Evolutionary conservation across 2,888 invertebrate species (phyloP).

Genomic region (Alcis repandata): DNA sequence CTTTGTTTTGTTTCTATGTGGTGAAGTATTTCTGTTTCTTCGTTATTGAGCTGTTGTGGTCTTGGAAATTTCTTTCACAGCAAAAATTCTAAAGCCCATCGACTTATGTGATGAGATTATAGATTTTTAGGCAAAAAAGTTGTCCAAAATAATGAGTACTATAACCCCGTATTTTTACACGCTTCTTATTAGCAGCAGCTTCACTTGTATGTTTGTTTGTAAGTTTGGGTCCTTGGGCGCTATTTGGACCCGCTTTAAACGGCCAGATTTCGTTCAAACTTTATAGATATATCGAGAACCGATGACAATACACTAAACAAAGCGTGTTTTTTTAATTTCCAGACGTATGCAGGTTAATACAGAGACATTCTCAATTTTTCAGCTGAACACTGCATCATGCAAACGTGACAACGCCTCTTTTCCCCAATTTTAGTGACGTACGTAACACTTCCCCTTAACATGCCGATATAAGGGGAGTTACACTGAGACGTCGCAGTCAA

Average conservation of each 20-base stretch:
- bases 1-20: slow-evolving; percentile 18
- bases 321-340: too few species aligned
- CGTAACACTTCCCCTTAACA: slow-evolving; percentile 11
- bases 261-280: too few species aligned
- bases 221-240: too few species aligned
- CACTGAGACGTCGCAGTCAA: slow-evolving; percentile 1
- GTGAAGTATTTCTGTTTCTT: slow-evolving; percentile 13
- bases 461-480: slow-evolving; percentile 1
- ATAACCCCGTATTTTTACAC: too few species aligned
- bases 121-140: not conserved
- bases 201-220: too few species aligned
- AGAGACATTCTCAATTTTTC: not conserved
- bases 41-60: not conserved
- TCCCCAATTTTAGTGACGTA: slow-evolving; percentile 11
- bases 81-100: not conserved
- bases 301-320: too few species aligned
- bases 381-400: not conserved
- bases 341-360: too few species aligned
- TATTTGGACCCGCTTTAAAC: too few species aligned
- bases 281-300: too few species aligned
- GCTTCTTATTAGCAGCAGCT: too few species aligned
- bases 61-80: not conserved
- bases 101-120: not conserved
- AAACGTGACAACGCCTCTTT: slow-evolving; percentile 6
- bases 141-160: too few species aligned